Percentiles rank a stretch among this genome's conserved stretches.
Conservation (phyloP, 2,797 vertebrate species). For the Hyperoplus lanceolatus region DNA sequence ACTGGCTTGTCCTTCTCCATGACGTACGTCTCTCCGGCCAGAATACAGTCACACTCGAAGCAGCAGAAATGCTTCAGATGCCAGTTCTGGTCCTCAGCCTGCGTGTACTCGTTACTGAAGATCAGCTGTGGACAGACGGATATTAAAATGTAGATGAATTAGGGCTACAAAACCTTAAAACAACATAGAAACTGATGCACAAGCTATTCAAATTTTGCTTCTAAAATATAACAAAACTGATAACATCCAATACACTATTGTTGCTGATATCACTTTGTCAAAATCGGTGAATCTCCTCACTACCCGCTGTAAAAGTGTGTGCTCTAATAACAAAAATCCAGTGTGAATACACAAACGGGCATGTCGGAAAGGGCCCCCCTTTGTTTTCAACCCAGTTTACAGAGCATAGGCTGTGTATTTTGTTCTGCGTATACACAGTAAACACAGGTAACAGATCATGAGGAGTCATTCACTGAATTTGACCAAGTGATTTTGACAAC, state of each 20-base stretch:
- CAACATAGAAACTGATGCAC: not conserved
- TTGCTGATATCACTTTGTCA: no score
- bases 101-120: slow-evolving; percentile 98
- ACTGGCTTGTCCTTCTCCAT: slow-evolving; percentile 94
- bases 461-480: no score
- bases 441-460: no score
- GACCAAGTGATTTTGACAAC: no score
- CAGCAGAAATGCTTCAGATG: slow-evolving; percentile 99
- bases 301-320: no score
- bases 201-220: not conserved
- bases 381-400: no score
- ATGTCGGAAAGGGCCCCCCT: no score
- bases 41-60: slow-evolving; percentile 95
- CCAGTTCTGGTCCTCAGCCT: slow-evolving; percentile 96
- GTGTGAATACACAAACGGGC: no score
- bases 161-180: not conserved
- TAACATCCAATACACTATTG: not conserved
- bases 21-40: slow-evolving; percentile 96
- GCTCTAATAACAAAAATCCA: no score
- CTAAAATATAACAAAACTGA: not conserved
- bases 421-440: no score
- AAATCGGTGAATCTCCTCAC: no score
- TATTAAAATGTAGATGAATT: not conserved
- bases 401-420: no score
- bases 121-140: slow-evolving; percentile 87